Conservation (phyloP, 64 coral and sea anemone genomes). For the Dendronephthya gigantea region DNA sequence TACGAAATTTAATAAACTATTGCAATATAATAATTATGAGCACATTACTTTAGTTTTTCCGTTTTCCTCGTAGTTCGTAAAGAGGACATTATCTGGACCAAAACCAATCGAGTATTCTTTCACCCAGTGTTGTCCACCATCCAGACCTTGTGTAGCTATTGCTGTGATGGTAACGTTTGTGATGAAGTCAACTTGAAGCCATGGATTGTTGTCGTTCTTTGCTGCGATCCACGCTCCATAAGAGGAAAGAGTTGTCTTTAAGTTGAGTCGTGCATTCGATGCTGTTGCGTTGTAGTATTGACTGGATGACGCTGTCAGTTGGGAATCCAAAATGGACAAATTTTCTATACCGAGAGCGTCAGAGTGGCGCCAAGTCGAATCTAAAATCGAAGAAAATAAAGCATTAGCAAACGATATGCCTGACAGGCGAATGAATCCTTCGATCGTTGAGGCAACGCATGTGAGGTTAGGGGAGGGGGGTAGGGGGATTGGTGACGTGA, state of each 20-base stretch:
- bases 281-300: background rate
- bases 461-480: too few species aligned
- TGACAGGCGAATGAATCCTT: too few species aligned
- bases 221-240: too few species aligned
- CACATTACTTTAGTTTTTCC: background rate
- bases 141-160: background rate
- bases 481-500: too few species aligned
- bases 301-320: background rate
- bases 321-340: background rate
- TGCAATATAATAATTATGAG: too few species aligned
- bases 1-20: too few species aligned
- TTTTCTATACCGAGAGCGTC: constrained; percentile 20
- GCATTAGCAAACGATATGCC: too few species aligned
- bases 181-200: too few species aligned
- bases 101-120: background rate
- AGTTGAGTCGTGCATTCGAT: background rate
- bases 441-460: too few species aligned
- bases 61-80: background rate
- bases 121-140: background rate
- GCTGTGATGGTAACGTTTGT: background rate
- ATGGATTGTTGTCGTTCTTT: too few species aligned
- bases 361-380: background rate
- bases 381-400: too few species aligned
- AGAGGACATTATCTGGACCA: background rate
- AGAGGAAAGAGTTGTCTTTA: background rate